Evolutionary conservation across 2,113 vertebrate species (phyloP), one percentile per base, ranked within the genome.

Genomic region (Rhea pennata): DNA sequence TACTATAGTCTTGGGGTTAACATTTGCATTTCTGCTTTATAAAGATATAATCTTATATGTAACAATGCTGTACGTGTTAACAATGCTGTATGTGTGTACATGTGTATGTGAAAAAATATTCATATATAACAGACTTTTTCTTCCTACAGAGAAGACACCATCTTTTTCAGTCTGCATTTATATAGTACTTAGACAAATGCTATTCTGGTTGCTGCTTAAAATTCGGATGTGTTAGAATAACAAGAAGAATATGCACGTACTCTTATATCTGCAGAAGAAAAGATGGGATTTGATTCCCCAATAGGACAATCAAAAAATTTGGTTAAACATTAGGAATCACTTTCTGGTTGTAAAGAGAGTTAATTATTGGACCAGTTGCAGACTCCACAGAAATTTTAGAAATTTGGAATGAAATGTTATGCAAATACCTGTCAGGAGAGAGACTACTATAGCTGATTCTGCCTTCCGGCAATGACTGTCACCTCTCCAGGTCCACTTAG

Each of bases 381-480:
- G 12, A 59, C 9, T 6, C 4, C 8, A 31, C 15, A 48, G n/a
- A 83, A 61, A 73, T 88, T 87, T 83, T 15, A 51, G 42, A 56
- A 84, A 13, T 85, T 87, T 62, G 29, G 59, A 84, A 66, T 42
- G 31, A 62, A 50, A n/a, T 1, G 3, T 56, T 73, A 31, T 8
- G n/a, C 36, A 83, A 83, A 64, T 2, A 4, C 0, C 0, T 71
- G 10, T 51, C 7, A n/a, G 19, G 13, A 62, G n/a, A 42, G 9
- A 36, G 13, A 31, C 21, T 33, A 3, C 33, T 76, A 42, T 13
- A 65, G 14, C 31, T 84, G 72, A 73, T 80, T 20, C 26, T 64
- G 29, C 42, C 53, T 59, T 29, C 10, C 8, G 29, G 4, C 22
- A 84, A 77, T 33, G 46, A 40, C 10, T 20, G 44, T 16, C 29